A percentile compares a stretch with the other conserved stretches of the same genome.
phyloP scores from a whole-genome alignment of 2,113 vertebrate species.

The Callorhinus ursinus region DNA sequence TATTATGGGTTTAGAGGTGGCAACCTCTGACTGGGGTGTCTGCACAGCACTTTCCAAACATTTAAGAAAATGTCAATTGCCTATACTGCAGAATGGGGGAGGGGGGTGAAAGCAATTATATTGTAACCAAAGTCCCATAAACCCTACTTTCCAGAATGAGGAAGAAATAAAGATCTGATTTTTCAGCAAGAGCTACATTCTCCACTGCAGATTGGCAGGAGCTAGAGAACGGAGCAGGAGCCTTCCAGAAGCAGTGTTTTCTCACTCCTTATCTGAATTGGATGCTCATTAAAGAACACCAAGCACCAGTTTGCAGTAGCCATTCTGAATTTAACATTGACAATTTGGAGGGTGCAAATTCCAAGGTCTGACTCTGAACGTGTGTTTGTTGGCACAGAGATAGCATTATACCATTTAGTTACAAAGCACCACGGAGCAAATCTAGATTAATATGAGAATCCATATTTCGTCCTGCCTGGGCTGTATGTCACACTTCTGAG shows the following conservation, averaged over 20 bases:
- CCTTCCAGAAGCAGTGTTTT: neutral
- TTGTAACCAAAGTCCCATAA: neutral
- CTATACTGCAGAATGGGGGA: neutral
- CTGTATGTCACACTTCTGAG: neutral
- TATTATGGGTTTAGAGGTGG: neutral
- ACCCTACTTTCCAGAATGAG: neutral
- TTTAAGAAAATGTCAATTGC: neutral
- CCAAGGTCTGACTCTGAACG: constrained; percentile 44
- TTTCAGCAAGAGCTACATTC: neutral
- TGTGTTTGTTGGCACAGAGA: constrained; percentile 37
- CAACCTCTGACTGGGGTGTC: neutral
- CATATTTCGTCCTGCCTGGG: constrained; percentile 12
- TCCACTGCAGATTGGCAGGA: neutral
- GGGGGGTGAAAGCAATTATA: neutral
- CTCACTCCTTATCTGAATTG: neutral
- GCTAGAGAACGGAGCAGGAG: neutral
- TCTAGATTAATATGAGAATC: constrained; percentile 30
- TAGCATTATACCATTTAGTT: neutral
- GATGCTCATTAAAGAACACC: neutral
- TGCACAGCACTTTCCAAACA: neutral
- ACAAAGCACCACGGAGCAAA: neutral
- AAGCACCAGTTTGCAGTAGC: neutral
- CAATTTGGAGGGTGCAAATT: constrained; percentile 15
- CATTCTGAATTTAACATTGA: constrained; percentile 26
- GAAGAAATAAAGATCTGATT: neutral